Percentiles rank a stretch among this genome's conserved stretches.
phyloP scores from a whole-genome alignment of 2,888 invertebrate genomes.

The Nomada flava region DNA sequence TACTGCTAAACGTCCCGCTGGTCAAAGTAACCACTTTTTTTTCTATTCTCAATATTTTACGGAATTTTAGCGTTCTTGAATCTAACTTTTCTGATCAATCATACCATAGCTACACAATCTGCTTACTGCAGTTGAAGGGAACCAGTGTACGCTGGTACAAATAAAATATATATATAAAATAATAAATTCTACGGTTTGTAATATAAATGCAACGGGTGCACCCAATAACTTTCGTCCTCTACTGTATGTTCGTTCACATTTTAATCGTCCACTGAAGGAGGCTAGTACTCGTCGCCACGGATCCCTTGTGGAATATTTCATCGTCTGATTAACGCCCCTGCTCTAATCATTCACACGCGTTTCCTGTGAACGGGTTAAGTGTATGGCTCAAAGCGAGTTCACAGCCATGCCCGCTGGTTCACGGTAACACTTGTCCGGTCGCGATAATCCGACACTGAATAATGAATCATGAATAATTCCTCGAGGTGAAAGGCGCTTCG shows the following conservation, averaged over 20 bases:
- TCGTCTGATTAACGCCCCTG: constrained; percentile 78
- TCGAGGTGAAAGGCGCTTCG: constrained; percentile 61
- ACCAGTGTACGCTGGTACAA: too few relatives aligned
- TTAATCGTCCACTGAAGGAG: constrained; percentile 42
- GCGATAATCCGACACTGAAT: constrained; percentile 69
- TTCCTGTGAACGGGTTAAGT: constrained; percentile 48
- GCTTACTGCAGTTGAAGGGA: too few relatives aligned
- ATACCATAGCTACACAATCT: too few relatives aligned
- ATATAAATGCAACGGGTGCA: too few relatives aligned
- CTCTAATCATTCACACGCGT: constrained; percentile 79
- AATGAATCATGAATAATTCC: constrained; percentile 70
- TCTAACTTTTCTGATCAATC: too few relatives aligned
- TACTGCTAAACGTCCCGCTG: too few relatives aligned
- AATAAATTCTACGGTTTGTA: too few relatives aligned
- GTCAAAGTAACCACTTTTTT: too few relatives aligned
- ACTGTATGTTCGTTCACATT: constrained; percentile 39
- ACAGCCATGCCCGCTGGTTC: constrained; percentile 28
- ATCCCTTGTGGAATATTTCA: constrained; percentile 76
- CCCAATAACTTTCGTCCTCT: too few relatives aligned
- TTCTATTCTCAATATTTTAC: too few relatives aligned
- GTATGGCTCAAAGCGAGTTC: constrained; percentile 45
- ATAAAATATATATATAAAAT: too few relatives aligned
- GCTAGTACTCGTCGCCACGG: constrained; percentile 39
- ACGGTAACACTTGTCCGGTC: constrained; percentile 64
- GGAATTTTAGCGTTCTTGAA: too few relatives aligned